Conservation (phyloP, 1,140 invertebrate genomes). For the Pemphigus obesinymphae region DNA sequence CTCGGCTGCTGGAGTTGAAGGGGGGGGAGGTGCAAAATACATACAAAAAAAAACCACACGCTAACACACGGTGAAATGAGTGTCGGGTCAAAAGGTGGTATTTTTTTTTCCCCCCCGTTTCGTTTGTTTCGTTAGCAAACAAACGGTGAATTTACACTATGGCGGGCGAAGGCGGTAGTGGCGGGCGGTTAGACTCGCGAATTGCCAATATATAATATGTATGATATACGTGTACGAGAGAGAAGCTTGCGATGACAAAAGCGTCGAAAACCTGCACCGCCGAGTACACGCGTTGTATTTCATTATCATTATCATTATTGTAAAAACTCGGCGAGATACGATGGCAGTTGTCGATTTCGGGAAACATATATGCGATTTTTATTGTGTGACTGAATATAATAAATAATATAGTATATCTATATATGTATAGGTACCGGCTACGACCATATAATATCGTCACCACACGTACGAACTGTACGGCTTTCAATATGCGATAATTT, state of each 20-base stretch:
- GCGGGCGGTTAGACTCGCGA: not conserved
- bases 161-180: not conserved
- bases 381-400: not conserved
- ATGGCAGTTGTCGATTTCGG: not conserved
- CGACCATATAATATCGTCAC: no score
- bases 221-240: no score
- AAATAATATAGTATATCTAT: not conserved
- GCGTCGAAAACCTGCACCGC: not conserved
- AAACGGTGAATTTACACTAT: not conserved
- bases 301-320: not conserved
- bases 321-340: not conserved
- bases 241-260: not conserved
- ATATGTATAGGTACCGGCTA: no score
- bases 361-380: not conserved
- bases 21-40: not conserved
- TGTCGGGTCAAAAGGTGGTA: not conserved
- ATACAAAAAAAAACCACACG: not conserved
- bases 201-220: not conserved
- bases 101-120: not conserved
- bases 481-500: not conserved
- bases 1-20: not conserved
- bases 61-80: not conserved
- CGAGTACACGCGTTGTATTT: not conserved
- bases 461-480: not conserved
- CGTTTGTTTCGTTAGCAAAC: no score